Conservation (phyloP, 53 echinoderm and acorn worm species). For the Apostichopus leukothele region DNA sequence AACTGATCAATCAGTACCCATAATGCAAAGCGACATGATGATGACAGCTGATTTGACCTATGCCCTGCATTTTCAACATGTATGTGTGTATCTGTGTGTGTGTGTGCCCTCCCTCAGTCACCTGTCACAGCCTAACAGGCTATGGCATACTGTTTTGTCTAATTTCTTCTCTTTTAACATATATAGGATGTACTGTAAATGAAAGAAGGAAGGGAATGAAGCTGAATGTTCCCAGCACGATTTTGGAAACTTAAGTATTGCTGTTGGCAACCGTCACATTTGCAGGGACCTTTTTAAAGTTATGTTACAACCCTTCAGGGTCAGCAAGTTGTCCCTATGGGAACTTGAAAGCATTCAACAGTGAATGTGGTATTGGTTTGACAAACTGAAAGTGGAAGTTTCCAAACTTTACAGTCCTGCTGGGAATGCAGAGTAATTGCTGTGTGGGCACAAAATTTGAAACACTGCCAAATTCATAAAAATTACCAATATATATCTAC, state of each 20-base stretch:
- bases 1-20: neutral
- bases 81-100: too few species aligned
- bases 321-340: neutral
- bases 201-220: neutral
- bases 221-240: constrained; percentile 36
- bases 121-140: neutral
- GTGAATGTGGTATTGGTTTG: neutral
- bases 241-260: constrained; percentile 34
- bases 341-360: neutral
- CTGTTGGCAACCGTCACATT: constrained; percentile 37
- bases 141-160: neutral
- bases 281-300: constrained; percentile 10
- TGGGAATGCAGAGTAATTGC: too few species aligned
- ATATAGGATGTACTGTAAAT: neutral
- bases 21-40: neutral
- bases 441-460: too few species aligned
- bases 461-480: too few species aligned
- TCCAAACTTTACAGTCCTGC: too few species aligned
- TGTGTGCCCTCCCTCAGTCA: too few species aligned
- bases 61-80: neutral
- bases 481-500: too few species aligned
- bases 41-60: neutral
- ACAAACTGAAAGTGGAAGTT: neutral
- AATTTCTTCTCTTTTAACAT: neutral
- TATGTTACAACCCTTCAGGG: neutral